A percentile compares a stretch with the other conserved stretches of the same genome.
Conservation (phyloP, 2,888 invertebrate species). For the Drosophila putrida region DNA sequence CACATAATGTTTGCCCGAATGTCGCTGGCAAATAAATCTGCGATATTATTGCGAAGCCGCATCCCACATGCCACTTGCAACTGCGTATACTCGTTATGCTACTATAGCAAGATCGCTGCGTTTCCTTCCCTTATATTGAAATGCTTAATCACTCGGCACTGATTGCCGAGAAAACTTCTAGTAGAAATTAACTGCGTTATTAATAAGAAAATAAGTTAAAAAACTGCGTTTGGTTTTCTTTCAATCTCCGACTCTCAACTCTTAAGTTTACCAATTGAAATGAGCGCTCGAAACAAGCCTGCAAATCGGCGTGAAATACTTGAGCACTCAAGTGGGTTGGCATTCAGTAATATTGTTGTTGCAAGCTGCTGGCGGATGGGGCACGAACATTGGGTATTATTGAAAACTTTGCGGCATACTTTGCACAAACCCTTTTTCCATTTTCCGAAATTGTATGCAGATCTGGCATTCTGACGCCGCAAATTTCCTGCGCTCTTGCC, state of each 20-base stretch:
- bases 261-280: slow-evolving; percentile 50
- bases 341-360: slow-evolving; percentile 53
- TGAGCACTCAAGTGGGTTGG: slow-evolving; percentile 75
- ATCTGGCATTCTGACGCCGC: slow-evolving; percentile 46
- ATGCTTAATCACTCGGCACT: slow-evolving; percentile 67
- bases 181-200: slow-evolving; percentile 53
- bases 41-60: slow-evolving; percentile 51
- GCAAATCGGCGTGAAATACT: slow-evolving; percentile 80
- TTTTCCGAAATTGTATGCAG: slow-evolving; percentile 62
- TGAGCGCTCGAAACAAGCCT: slow-evolving; percentile 47
- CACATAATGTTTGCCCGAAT: slow-evolving; percentile 57
- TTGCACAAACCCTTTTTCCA: slow-evolving; percentile 47
- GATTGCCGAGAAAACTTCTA: slow-evolving; percentile 54
- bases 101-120: slow-evolving; percentile 16
- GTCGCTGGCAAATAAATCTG: slow-evolving; percentile 53
- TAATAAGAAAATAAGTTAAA: slow-evolving; percentile 48
- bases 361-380: background rate
- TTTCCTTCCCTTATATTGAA: slow-evolving; percentile 28
- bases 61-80: slow-evolving; percentile 23
- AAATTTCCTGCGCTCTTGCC: slow-evolving; percentile 60
- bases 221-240: slow-evolving; percentile 17
- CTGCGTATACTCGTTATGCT: slow-evolving; percentile 41
- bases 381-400: slow-evolving; percentile 34
- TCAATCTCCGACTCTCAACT: slow-evolving; percentile 8
- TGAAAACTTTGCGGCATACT: slow-evolving; percentile 65